Evolutionary conservation across 2,797 vertebrate genomes (phyloP).

Genomic region (Moxostoma hubbsi): DNA sequence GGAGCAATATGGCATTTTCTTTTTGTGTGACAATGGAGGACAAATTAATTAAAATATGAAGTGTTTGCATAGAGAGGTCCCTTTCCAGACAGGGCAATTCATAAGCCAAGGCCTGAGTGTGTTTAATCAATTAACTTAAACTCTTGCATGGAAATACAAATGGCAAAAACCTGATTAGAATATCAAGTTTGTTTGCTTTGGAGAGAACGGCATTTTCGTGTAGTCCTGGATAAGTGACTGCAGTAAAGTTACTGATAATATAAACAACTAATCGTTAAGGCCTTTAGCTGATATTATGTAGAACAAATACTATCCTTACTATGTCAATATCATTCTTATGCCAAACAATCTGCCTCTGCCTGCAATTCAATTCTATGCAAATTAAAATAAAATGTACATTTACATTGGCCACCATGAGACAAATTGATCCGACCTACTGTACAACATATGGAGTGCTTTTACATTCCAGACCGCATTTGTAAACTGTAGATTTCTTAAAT

Average conservation of each 20-base stretch:
- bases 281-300: background rate
- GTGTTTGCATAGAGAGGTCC: background rate
- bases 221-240: background rate
- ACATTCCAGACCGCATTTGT: constrained; percentile 33
- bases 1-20: background rate
- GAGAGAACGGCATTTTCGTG: constrained; percentile 3
- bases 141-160: constrained; percentile 1
- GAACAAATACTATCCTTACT: constrained; percentile 11
- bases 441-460: constrained; percentile 41
- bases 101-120: background rate
- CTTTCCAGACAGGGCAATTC: background rate
- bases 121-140: constrained; percentile 2
- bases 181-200: constrained; percentile 3
- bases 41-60: constrained; percentile 4
- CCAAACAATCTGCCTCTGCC: constrained; percentile 3
- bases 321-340: constrained; percentile 5
- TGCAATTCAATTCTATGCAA: background rate
- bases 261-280: constrained; percentile 26
- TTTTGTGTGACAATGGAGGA: background rate
- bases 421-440: constrained; percentile 44
- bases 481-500: constrained; percentile 25
- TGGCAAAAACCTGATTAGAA: background rate
- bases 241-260: constrained; percentile 10
- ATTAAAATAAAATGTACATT: constrained; percentile 26
- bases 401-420: constrained; percentile 24